Evolutionary conservation across 2,113 vertebrate genomes (phyloP).

Genomic region (Serilophus lunatus): DNA sequence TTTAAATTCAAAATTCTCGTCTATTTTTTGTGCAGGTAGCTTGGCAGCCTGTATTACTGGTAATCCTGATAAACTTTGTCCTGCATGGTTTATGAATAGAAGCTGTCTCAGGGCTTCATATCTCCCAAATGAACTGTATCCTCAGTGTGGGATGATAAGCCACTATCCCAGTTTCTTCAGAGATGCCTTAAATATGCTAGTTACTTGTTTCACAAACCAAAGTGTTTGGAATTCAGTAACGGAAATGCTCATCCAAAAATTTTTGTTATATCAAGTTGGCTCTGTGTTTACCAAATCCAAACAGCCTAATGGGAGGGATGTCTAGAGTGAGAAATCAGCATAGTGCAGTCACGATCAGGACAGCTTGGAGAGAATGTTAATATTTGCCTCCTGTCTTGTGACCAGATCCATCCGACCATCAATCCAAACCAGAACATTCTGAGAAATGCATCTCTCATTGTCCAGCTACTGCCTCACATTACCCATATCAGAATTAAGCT

Average conservation of each 20-base stretch:
- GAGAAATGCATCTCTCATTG: background rate
- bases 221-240: background rate
- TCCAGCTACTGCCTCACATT: background rate
- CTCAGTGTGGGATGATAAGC: background rate
- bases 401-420: background rate
- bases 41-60: background rate
- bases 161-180: background rate
- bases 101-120: background rate
- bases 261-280: background rate
- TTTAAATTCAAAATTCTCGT: background rate
- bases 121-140: background rate
- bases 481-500: background rate
- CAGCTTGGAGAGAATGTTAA: background rate
- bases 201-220: background rate
- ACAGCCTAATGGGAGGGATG: constrained; percentile 1
- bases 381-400: background rate
- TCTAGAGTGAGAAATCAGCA: background rate
- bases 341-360: background rate
- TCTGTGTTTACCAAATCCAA: constrained; percentile 1
- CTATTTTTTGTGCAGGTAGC: background rate
- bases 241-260: background rate
- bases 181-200: background rate
- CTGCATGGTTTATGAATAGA: background rate
- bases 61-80: background rate
- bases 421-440: background rate